Base-by-base conservation (phyloP, 92 coral and sea anemone species). In the Micromussa lordhowensis region DNA sequence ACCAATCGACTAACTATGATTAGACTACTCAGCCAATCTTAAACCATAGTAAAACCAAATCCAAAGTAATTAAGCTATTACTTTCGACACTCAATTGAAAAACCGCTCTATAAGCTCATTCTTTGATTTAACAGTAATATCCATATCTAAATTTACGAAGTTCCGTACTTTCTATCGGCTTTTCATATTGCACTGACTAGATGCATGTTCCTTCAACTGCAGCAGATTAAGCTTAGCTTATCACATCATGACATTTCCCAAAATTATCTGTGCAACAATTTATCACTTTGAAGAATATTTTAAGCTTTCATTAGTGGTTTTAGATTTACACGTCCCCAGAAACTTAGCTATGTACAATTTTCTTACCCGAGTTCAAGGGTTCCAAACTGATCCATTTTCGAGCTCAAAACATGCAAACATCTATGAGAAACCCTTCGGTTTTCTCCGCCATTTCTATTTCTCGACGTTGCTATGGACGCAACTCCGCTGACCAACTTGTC, bases 351-450 rank as follows among this genome's bases (percentile, higher is more conserved):
- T 68, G 0, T 6, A 22, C 59, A 34, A 3, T 80, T 32, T 57
- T 75, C 97, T 85, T 90, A 94, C 97, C 94, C 90, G 83, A 94
- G 97, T 82, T 94, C 94, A 90, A 94, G 85, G 66, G 90, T 90
- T 83, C 97, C 97, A 88, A 94, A 94, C 75, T 94, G 97, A 90
- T 94, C 97, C 97, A 94, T 94, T 80, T 82, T 78, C 17, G 8
- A 78, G 55, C 57, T 17, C 64, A 68, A 79, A 80, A 68, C 34
- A 48, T 26, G 77, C 54, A 68, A 70, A 68, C 53, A 63, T 30
- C 36, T 79, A 19, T 22, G 68, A n/a, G 21, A 31, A 51, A 21
- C 36, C 78, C 55, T 31, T 21, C 32, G 51, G 48, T 77, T n/a
- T 59, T 78, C 75, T n/a, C 83, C 83, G 82, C 89, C 90, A 79